phyloP scores from a whole-genome alignment of 2,113 vertebrate species.

The Pheucticus melanocephalus region DNA sequence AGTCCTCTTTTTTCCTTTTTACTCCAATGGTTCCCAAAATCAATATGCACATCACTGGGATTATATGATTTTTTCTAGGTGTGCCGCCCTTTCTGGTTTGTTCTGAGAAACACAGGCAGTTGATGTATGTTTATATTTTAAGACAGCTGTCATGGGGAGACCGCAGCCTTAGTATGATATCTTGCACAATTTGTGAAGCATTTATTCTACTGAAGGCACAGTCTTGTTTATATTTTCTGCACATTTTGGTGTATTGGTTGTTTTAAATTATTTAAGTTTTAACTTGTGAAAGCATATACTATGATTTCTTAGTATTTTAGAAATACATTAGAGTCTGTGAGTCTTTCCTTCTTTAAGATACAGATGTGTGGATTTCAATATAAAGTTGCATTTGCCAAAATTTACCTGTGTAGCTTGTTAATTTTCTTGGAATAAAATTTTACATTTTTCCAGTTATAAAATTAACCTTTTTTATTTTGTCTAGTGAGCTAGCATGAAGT shows the following conservation, averaged over 20 bases:
- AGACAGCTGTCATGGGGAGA: constrained; percentile 93
- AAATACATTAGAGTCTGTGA: constrained; percentile 98
- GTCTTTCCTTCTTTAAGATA: constrained; percentile 98
- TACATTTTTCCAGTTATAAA: constrained; percentile 91
- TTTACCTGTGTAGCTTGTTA: constrained; percentile 99
- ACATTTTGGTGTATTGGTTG: constrained; percentile 96
- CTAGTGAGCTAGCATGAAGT: constrained; percentile 75
- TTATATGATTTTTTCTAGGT: constrained; percentile 71
- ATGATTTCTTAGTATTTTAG: constrained; percentile 98
- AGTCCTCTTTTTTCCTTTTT: constrained; percentile 68
- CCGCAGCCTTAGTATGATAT: constrained; percentile 98
- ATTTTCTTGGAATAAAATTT: constrained; percentile 97
- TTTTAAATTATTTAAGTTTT: constrained; percentile 95
- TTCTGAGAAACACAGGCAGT: constrained; percentile 81
- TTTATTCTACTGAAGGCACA: constrained; percentile 94
- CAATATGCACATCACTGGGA: constrained; percentile 73
- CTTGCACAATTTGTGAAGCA: constrained; percentile 98
- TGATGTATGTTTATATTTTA: constrained; percentile 82
- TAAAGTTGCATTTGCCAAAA: constrained; percentile 99
- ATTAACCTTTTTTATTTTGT: constrained; percentile 77
- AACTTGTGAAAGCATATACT: constrained; percentile 97
- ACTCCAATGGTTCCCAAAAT: constrained; percentile 74
- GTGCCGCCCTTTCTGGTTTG: constrained; percentile 74
- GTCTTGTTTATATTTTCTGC: constrained; percentile 98
- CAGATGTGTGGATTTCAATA: constrained; percentile 98